Percentiles rank a stretch among this genome's conserved stretches.
phyloP scores from a whole-genome alignment of 2,888 invertebrate genomes.

The Drosophila neoperkinsi region DNA sequence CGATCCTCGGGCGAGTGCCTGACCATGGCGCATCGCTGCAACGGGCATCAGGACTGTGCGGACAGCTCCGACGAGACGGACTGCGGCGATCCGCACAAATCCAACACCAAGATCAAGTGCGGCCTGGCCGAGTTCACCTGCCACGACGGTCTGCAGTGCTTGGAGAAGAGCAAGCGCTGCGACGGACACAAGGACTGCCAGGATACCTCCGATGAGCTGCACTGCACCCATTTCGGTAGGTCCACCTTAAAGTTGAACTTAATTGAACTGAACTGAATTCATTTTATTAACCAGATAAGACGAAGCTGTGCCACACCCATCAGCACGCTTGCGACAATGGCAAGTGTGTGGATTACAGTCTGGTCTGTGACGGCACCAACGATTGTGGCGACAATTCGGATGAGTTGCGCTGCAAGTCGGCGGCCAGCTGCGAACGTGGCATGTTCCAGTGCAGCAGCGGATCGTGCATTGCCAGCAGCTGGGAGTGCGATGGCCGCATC shows the following conservation, averaged over 20 bases:
- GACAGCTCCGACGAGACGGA: slow-evolving; percentile 87
- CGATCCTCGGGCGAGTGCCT: slow-evolving; percentile 87
- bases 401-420: slow-evolving; percentile 85
- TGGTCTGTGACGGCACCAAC: slow-evolving; percentile 86
- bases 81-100: slow-evolving; percentile 85
- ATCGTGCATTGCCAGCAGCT: slow-evolving; percentile 89
- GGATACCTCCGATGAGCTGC: slow-evolving; percentile 87
- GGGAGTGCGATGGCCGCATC: slow-evolving; percentile 90
- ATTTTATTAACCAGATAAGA: slow-evolving; percentile 55
- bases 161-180: slow-evolving; percentile 85
- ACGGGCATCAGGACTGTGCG: slow-evolving; percentile 87
- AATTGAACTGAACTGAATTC: not conserved
- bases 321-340: slow-evolving; percentile 86
- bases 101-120: slow-evolving; percentile 81
- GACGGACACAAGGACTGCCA: slow-evolving; percentile 86
- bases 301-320: slow-evolving; percentile 84
- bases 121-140: slow-evolving; percentile 86
- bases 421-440: slow-evolving; percentile 83
- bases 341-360: slow-evolving; percentile 85
- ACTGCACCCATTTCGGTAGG: slow-evolving; percentile 85
- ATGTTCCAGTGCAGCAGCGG: slow-evolving; percentile 89
- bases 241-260: not conserved
- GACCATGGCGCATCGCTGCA: slow-evolving; percentile 86
- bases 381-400: slow-evolving; percentile 88
- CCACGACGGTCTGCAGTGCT: slow-evolving; percentile 86